Base-by-base conservation (phyloP, 2,113 vertebrate species). In the Stomatorhinus ivindoensis region DNA sequence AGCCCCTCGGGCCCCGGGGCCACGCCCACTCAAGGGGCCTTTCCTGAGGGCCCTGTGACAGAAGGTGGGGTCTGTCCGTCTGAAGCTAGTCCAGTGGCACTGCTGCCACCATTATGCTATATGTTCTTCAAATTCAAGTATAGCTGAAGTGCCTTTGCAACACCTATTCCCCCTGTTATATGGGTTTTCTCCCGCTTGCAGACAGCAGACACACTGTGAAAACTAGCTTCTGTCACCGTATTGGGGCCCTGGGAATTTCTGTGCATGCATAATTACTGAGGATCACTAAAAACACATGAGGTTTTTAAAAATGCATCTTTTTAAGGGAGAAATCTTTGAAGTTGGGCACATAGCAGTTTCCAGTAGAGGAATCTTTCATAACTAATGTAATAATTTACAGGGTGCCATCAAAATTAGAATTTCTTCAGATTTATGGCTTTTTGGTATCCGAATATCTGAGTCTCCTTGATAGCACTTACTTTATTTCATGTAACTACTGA, bases 1-100 rank as follows among this genome's bases (percentile, higher is more conserved):
- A 94, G 92, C 90, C 87, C 92, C 47, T 93, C 93, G 0, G 93
- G 94, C 0, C 91, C 96, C 0, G 93, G 94, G 42, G 93, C 95
- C 0, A 93, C 96, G 4, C 80, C 95, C 50, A 90, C 95, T 0
- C 91, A 96, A 48, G 94, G 95, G 0, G 89, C 92, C 84, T 90
- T 92, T 86, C 1, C 94, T 0, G 94, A 94, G 51, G 95, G 94
- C 85, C 94, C 96, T 31, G 96, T 97, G 24, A 98, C 97, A 0
- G 96, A 97, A 94, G 98, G 98, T 98, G 94, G 94, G 92, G 92
- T 58, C 15, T 55, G 39, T 5, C 24, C 24, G 1, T 35, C 48
- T 27, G 9, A n/a, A 11, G 46, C 47, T 51, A 10, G 35, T 83
- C 80, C 42, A 50, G 44, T 46, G 8, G 2, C 46, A 86, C 9